These are phyloP conservation scores for Glaucomys volans DNA, from an alignment of 2,113 vertebrate species.

Conservation along the genomic window DNA sequence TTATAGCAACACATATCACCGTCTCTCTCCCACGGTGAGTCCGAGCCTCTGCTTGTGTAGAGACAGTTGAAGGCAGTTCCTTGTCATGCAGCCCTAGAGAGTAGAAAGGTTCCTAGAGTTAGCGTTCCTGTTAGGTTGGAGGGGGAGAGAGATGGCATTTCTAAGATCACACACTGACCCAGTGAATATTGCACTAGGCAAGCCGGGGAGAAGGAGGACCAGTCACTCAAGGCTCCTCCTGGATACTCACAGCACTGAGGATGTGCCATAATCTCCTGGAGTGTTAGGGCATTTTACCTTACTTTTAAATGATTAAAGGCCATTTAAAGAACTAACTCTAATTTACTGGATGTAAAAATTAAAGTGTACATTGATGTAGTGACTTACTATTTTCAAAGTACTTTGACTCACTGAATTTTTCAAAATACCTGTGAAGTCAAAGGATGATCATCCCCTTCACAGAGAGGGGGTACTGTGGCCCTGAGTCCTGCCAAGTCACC, in stretches of 20 bases:
- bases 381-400: neutral
- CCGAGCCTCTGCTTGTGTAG: neutral
- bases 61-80: neutral
- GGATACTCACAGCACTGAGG: neutral
- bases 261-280: neutral
- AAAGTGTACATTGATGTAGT: neutral
- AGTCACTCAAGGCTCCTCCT: neutral
- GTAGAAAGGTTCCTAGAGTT: neutral
- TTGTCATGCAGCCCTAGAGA: neutral
- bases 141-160: neutral
- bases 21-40: neutral
- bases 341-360: neutral
- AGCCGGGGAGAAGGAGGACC: too few species aligned
- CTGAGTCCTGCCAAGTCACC: neutral
- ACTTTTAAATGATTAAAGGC: neutral
- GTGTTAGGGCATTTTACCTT: neutral
- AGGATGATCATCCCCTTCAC: neutral
- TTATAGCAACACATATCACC: neutral
- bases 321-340: constrained; percentile 2
- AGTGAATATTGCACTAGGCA: fast-evolving
- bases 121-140: neutral
- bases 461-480: neutral
- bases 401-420: constrained; percentile 10
- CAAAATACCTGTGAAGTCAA: neutral
- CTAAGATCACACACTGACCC: neutral